Base-by-base conservation (phyloP, 2,888 invertebrate genomes). In the Spodoptera exigua region DNA sequence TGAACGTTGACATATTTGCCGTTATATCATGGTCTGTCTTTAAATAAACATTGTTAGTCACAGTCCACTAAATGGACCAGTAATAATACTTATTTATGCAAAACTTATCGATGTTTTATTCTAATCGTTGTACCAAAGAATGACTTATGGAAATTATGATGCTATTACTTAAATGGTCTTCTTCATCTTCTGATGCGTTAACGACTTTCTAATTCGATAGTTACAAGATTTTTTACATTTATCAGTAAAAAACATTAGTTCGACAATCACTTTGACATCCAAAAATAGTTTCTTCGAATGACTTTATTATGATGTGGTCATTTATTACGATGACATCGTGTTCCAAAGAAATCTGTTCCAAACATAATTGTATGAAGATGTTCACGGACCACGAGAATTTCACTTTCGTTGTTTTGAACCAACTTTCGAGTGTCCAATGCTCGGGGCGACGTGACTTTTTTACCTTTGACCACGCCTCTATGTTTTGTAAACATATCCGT, bases 351-450 rank as follows among this genome's bases (percentile, higher is more conserved):
- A 71, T 74, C 58, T 49, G 44, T 69, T 68, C 77, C 63, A 54
- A 45, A 35, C 17, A 44, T 72, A 74, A 40, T 27, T 27, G 27
- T 74, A 73, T 76, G 80, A 84, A 83, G 85, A 86, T 86, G 82
- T 78, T 83, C 82, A 80, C 80, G 79, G 75, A 80, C 78, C 74
- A 80, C 68, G 70, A 83, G 80, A 84, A 84, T 86, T 91, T 92
- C 91, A 93, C 93, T 93, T 93, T 92, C 91, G 78, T 88, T 80
- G 78, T 63, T 74, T n/a, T 57, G 81, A 65, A 79, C 83, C 79
- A 85, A 88, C 91, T 92, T 90, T 91, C 89, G 80, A 89, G 81
- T 74, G 71, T 74, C 53, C 68, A 64, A 44, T 60, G 61, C 55
- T 60, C 53, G 57, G 57, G 63, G 64, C 70, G 69, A 52, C 65